A percentile compares a stretch with the other conserved stretches of the same genome.
phyloP scores from a whole-genome alignment of 2,888 invertebrate species.

The Zygogramma bicolorata region DNA sequence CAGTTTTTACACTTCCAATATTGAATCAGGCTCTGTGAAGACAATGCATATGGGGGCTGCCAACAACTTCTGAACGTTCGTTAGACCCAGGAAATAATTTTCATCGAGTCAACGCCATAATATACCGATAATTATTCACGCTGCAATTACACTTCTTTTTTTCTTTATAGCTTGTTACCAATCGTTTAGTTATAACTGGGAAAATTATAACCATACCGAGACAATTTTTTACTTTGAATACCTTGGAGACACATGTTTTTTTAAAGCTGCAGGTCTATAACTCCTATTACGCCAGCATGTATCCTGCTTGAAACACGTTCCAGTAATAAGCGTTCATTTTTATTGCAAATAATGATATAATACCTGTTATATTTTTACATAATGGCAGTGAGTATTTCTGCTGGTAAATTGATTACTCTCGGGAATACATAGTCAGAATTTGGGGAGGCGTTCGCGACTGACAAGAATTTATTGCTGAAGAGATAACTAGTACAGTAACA shows the following conservation, averaged over 20 bases:
- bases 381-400: constrained; percentile 9
- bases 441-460: not conserved
- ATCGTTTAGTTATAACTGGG: constrained; percentile 5
- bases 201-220: not conserved
- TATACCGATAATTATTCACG: constrained; percentile 2
- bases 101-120: constrained; percentile 9
- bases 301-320: constrained; percentile 24
- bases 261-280: constrained; percentile 1
- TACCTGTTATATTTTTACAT: constrained; percentile 12
- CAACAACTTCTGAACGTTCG: not conserved
- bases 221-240: constrained; percentile 8
- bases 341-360: constrained; percentile 16
- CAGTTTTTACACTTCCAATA: no score
- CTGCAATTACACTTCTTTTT: not conserved
- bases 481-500: not conserved
- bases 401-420: constrained; percentile 4
- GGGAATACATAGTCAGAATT: not conserved
- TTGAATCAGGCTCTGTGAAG: not conserved
- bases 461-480: not conserved
- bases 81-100: constrained; percentile 4
- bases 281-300: constrained; percentile 20
- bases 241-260: constrained; percentile 9
- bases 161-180: constrained; percentile 2
- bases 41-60: not conserved
- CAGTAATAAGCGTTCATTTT: constrained; percentile 23